Percentiles rank a stretch among this genome's conserved stretches.
Conservation (phyloP, 2,888 invertebrate species). For the Sicus ferrugineus region DNA sequence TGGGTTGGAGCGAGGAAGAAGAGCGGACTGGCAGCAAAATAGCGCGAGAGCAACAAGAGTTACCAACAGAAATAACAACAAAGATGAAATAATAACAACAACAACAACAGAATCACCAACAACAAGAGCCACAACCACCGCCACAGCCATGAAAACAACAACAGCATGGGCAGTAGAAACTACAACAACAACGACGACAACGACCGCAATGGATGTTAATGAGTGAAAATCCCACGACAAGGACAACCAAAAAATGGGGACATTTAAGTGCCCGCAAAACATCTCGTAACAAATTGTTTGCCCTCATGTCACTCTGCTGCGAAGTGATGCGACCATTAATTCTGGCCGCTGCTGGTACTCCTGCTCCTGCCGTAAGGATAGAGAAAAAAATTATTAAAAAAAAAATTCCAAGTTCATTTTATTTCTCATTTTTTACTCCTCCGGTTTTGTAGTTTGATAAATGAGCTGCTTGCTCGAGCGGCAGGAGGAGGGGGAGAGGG, state of each 20-base stretch:
- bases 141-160: background rate
- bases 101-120: conserved; percentile 10
- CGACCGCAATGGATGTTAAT: no score
- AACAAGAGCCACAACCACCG: background rate
- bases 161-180: no score
- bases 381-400: background rate
- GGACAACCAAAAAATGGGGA: background rate
- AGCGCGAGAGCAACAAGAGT: no score
- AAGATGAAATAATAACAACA: conserved; percentile 1
- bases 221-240: background rate
- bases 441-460: conserved; percentile 43
- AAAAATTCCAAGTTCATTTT: background rate
- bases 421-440: background rate
- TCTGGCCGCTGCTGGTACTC: background rate
- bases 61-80: no score
- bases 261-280: conserved; percentile 10
- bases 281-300: conserved; percentile 27
- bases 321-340: conserved; percentile 19
- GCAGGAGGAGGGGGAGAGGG: background rate
- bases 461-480: conserved; percentile 32
- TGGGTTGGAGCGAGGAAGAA: background rate
- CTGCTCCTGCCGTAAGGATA: background rate
- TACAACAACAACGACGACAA: background rate
- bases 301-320: conserved; percentile 3
- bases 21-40: background rate